phyloP scores from a whole-genome alignment of 2,797 vertebrate genomes.

The Brotula barbata region DNA sequence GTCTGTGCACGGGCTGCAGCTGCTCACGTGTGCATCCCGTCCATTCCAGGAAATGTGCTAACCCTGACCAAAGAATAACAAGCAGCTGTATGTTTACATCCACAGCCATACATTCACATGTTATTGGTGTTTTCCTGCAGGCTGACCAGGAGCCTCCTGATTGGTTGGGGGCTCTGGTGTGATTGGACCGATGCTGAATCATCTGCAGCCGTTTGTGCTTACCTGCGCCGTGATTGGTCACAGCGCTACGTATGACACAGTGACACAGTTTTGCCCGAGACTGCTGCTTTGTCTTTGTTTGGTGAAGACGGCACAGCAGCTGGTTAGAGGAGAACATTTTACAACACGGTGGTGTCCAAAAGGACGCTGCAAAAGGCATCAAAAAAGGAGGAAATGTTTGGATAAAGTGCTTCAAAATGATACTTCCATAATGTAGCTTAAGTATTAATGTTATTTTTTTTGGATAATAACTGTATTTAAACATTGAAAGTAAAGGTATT shows the following conservation, averaged over 20 bases:
- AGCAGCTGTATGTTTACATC: slow-evolving; percentile 24
- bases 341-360: too few relatives aligned
- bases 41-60: background rate
- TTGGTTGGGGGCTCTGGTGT: slow-evolving; percentile 44
- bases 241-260: slow-evolving; percentile 65
- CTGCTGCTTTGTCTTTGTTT: slow-evolving; percentile 26
- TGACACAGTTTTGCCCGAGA: slow-evolving; percentile 64
- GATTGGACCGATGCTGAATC: slow-evolving; percentile 46
- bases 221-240: slow-evolving; percentile 67
- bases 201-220: slow-evolving; percentile 27
- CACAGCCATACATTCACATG: slow-evolving; percentile 15
- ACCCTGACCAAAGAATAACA: slow-evolving; percentile 12
- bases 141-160: slow-evolving; percentile 22
- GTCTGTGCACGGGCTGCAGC: slow-evolving; percentile 7
- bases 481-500: too few relatives aligned
- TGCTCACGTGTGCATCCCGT: slow-evolving; percentile 2
- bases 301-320: background rate
- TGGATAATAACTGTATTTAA: too few relatives aligned
- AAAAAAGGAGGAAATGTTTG: too few relatives aligned
- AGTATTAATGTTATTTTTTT: too few relatives aligned
- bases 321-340: background rate
- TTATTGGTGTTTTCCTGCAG: slow-evolving; percentile 17
- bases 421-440: too few relatives aligned
- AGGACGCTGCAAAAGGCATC: too few relatives aligned
- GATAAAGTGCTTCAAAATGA: too few relatives aligned